Evolutionary conservation across 2,113 vertebrate genomes (phyloP).

Genomic region (Melanostigma gelatinosum): DNA sequence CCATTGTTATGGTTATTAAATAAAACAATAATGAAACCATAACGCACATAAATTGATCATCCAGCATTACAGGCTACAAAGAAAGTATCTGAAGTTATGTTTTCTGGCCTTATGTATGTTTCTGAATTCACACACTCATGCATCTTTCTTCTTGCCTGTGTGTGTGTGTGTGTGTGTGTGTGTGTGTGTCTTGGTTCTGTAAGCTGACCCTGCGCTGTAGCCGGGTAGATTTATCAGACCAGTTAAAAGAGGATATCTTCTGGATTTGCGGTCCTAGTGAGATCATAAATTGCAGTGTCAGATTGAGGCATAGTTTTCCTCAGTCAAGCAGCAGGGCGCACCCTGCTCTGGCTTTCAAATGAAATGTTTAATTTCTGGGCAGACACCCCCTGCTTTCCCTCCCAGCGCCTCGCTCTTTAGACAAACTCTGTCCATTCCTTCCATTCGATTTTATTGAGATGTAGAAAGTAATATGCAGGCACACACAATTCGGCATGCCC

Average conservation of each 20-base stretch:
- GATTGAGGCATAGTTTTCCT: constrained; percentile 75
- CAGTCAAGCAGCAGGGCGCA: constrained; percentile 80
- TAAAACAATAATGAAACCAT: constrained; percentile 74
- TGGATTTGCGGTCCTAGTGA: constrained; percentile 80
- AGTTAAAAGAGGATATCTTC: constrained; percentile 79
- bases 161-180: neutral
- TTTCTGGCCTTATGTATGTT: constrained; percentile 42
- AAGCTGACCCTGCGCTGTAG: constrained; percentile 71
- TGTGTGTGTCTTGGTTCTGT: constrained; percentile 60
- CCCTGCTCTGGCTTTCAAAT: constrained; percentile 61
- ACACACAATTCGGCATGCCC: constrained; percentile 61
- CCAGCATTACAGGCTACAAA: constrained; percentile 49
- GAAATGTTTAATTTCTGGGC: constrained; percentile 72
- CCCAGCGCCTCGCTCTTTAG: constrained; percentile 51
- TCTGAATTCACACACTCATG: constrained; percentile 24
- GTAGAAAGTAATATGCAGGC: constrained; percentile 75
- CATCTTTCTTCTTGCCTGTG: constrained; percentile 25
- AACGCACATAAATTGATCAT: constrained; percentile 71
- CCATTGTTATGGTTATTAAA: constrained; percentile 77
- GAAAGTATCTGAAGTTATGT: constrained; percentile 32
- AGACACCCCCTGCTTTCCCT: constrained; percentile 53
- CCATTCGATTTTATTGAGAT: constrained; percentile 80
- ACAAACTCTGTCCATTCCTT: constrained; percentile 70
- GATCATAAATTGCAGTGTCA: constrained; percentile 82
- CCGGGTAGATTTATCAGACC: constrained; percentile 79